Evolutionary conservation across 1,140 invertebrate genomes (phyloP), one percentile per base, ranked within the genome.

Genomic region (Neodiprion virginianus): DNA sequence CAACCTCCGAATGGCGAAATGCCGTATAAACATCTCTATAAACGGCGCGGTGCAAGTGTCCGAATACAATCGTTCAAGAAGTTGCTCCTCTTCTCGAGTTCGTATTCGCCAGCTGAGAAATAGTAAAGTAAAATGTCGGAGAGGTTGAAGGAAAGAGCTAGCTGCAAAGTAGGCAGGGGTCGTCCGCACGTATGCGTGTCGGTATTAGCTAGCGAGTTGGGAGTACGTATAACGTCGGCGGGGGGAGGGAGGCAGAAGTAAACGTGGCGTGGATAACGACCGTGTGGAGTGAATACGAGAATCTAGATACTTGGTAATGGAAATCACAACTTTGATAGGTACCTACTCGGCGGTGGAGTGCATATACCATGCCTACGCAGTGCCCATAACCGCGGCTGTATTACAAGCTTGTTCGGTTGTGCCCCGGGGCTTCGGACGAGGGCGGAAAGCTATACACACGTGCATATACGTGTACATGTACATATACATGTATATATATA

Each of bases 241-340:
- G 53, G 53, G 53, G 53, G 11, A 14, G 53, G 53, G 53, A 17
- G 11, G 11, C 53, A 61, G 53, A 61, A 61, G 11, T 61, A 61
- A 61, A 61, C 53, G n/a, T 17, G 53, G 11, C 53, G 53, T 61
- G 4, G 53, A 61, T 61, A 61, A 61, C 53, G 53, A 61, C 53
- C n/a, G 53, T 17, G 53, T 17, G 53, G n/a, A 14, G 28, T 40
- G 28, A 40, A 40, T 40, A 40, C 28, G 28, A 40, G 7, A 12
- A 61, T 61, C 53, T 17, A 61, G 53, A 61, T 61, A 8, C 53
- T 61, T 61, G 53, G 53, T 61, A 61, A 61, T 61, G 53, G 53
- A 61, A 61, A 61, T 61, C 53, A 61, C 53, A 61, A 61, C 53
- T 61, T 61, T 61, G 53, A 61, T 61, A 17, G 53, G 53, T 61